Evolutionary conservation across 2,113 vertebrate species (phyloP).

Genomic region (Cyanistes caeruleus): DNA sequence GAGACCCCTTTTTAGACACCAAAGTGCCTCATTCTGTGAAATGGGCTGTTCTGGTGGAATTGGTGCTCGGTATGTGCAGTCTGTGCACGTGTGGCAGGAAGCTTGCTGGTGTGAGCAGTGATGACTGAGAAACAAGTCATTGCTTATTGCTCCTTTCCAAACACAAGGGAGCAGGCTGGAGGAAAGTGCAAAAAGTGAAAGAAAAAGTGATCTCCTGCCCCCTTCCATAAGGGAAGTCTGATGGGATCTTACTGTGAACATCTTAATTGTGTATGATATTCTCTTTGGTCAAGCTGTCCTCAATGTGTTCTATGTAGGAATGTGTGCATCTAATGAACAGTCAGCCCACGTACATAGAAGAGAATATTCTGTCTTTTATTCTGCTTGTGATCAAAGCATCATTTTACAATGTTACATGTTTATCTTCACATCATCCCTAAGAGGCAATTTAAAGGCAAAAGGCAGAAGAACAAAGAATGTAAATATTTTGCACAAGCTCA

Average conservation of each 20-base stretch:
- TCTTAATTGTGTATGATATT: background rate
- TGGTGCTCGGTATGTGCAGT: background rate
- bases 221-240: background rate
- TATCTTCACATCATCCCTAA: background rate
- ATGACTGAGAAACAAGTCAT: background rate
- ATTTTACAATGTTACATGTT: background rate
- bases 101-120: background rate
- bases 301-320: background rate
- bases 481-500: background rate
- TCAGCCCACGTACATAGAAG: background rate
- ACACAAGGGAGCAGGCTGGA: background rate
- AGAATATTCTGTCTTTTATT: background rate
- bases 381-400: background rate
- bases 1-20: slow-evolving; percentile 34
- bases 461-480: background rate
- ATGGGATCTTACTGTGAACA: background rate
- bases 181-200: background rate
- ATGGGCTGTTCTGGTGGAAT: background rate
- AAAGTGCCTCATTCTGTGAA: slow-evolving; percentile 48
- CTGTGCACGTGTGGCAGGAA: background rate
- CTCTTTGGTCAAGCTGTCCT: background rate
- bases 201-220: background rate
- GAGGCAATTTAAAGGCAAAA: slow-evolving; percentile 14
- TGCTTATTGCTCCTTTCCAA: background rate
- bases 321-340: background rate